Percentiles rank a stretch among this genome's conserved stretches.
These are phyloP conservation scores for Epicauta chinensis DNA, from an alignment of 1,140 invertebrate species.

Conservation along the genomic window DNA sequence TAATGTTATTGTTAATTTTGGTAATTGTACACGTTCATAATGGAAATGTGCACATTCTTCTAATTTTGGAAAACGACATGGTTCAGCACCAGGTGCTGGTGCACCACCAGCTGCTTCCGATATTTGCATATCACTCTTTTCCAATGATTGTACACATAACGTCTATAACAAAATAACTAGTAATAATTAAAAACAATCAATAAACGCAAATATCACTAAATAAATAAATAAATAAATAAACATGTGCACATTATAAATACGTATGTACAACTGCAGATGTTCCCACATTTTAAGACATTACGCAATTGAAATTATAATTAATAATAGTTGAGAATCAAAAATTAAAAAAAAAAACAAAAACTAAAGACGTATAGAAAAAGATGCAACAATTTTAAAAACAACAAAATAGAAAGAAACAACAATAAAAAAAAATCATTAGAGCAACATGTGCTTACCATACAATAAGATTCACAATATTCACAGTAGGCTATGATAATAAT, in stretches of 20 bases:
- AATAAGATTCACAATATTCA: no score
- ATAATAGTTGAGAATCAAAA: not conserved
- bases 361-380: not conserved
- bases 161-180: conserved; percentile 29
- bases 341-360: not conserved
- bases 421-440: no score
- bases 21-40: conserved; percentile 87
- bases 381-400: no score
- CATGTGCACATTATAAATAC: not conserved
- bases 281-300: no score
- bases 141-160: conserved; percentile 37
- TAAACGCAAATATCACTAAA: not conserved
- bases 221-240: not conserved
- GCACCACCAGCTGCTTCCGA: conserved; percentile 35
- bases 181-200: not conserved
- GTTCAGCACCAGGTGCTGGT: conserved; percentile 34
- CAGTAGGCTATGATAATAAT: no score
- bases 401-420: no score
- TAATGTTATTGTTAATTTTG: conserved; percentile 58
- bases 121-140: conserved; percentile 35
- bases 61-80: conserved; percentile 78
- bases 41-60: conserved; percentile 99
- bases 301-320: not conserved
- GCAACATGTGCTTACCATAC: no score
- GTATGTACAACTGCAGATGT: no score